A percentile compares a stretch with the other conserved stretches of the same genome.
Conservation (phyloP, 2,797 vertebrate genomes). For the Channa striata region DNA sequence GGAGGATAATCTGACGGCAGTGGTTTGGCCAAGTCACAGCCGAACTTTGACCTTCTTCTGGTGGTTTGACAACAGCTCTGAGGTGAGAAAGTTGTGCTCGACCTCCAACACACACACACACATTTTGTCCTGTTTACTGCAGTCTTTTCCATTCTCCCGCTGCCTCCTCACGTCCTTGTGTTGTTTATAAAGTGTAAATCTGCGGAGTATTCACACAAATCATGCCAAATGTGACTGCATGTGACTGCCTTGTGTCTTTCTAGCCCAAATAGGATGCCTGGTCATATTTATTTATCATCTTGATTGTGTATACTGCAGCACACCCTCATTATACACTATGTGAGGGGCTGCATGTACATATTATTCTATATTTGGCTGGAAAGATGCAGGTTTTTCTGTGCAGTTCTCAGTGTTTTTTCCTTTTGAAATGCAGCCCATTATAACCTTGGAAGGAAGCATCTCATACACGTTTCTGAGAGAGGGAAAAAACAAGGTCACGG, state of each 20-base stretch:
- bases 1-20: slow-evolving; percentile 92
- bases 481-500: slow-evolving; percentile 91
- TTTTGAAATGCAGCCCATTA: slow-evolving; percentile 89
- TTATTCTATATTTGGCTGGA: slow-evolving; percentile 37
- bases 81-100: slow-evolving; percentile 83
- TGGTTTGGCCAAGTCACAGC: slow-evolving; percentile 93
- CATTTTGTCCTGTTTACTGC: slow-evolving; percentile 25
- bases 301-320: slow-evolving; percentile 61
- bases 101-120: slow-evolving; percentile 10
- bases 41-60: slow-evolving; percentile 95
- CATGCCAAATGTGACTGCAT: slow-evolving; percentile 38
- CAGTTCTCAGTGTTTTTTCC: slow-evolving; percentile 43
- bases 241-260: slow-evolving; percentile 34
- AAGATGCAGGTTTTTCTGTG: slow-evolving; percentile 33
- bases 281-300: slow-evolving; percentile 65
- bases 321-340: slow-evolving; percentile 66
- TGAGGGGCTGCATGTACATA: slow-evolving; percentile 56
- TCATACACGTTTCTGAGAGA: slow-evolving; percentile 87
- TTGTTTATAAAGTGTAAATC: slow-evolving; percentile 39
- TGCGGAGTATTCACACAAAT: slow-evolving; percentile 47
- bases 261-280: slow-evolving; percentile 30
- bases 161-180: slow-evolving; percentile 26
- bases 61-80: slow-evolving; percentile 97
- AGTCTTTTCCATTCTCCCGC: slow-evolving; percentile 15
- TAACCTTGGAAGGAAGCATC: slow-evolving; percentile 95